Percentiles rank a stretch among this genome's conserved stretches.
phyloP scores from a whole-genome alignment of 2,113 vertebrate genomes.

The Isichthys henryi region DNA sequence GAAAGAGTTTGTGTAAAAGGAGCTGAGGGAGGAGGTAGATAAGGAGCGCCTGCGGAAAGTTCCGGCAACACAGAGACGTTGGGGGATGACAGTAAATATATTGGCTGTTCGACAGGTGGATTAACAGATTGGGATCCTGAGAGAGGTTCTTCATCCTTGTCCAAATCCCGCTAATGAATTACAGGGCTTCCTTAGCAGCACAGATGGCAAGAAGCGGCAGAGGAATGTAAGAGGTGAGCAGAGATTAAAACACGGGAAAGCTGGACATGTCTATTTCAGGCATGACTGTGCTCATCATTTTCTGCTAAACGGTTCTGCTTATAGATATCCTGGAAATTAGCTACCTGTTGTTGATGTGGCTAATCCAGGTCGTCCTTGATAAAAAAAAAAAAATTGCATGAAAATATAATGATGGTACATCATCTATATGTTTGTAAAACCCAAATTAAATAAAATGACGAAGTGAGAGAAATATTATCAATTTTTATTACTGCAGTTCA shows the following conservation, averaged over 20 bases:
- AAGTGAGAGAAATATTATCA: background rate
- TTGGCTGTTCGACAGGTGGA: background rate
- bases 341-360: background rate
- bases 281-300: background rate
- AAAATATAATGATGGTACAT: background rate
- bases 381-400: background rate
- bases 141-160: background rate
- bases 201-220: conserved; percentile 3
- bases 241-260: background rate
- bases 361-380: background rate
- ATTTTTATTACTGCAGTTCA: background rate
- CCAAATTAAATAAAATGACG: background rate
- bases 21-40: background rate
- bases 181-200: background rate
- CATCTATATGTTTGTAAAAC: background rate
- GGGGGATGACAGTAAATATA: background rate
- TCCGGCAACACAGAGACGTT: background rate
- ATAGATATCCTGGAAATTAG: background rate
- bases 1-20: background rate
- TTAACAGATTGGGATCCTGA: background rate
- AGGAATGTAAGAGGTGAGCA: background rate
- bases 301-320: background rate
- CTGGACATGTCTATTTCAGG: background rate
- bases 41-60: background rate
- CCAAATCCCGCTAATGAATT: background rate